Base-by-base conservation (phyloP, 92 coral and sea anemone species). In the Parazoanthus atlanticus region DNA sequence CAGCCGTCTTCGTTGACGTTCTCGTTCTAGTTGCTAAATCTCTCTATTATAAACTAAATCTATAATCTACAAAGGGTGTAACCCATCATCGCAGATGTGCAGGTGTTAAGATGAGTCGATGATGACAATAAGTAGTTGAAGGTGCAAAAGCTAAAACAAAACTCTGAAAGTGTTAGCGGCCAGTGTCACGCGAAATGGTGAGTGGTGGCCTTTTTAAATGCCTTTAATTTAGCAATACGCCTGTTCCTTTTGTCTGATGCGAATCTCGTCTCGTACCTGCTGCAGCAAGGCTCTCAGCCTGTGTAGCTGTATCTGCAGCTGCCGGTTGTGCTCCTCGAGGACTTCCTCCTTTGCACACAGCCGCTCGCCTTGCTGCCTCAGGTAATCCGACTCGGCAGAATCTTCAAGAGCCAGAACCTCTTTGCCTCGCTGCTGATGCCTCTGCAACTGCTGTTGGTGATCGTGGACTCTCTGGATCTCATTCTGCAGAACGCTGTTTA, bases 331-430 rank as follows among this genome's bases (percentile, higher is more conserved):
- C 34, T 95, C 98, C 91, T 97, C 98, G 6, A 97, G 91, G 12
- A 97, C 98, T 89, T 97, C 99, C 83, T 97, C 98, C 30, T 98
- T 93, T 2, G 99, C 99, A 66, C 89, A 86, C 74, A 97, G 95
- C 8, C 99, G 94, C 89, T 97, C 97, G 85, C 93, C 91, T 46
- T 96, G 90, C 69, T 89, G 97, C 25, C 93, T 86, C 78, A 95
- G 89, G 54, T 66, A 86, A 49, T 92, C 94, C 28, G 91, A 92
- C 91, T 92, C 94, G 81, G 86, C 88, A 0, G 92, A 77, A 80
- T 89, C 88, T 56, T 93, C 94, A 30, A 74, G 71, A 21, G 85
- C 15, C 47, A 75, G 89, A 3, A 81, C 80, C 67, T 88, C 94
- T 16, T 66, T 88, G 76, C 70, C 43, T 28, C 80, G 88, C 49